Conservation (phyloP, 2,888 invertebrate species). For the Brachyptera risi region DNA sequence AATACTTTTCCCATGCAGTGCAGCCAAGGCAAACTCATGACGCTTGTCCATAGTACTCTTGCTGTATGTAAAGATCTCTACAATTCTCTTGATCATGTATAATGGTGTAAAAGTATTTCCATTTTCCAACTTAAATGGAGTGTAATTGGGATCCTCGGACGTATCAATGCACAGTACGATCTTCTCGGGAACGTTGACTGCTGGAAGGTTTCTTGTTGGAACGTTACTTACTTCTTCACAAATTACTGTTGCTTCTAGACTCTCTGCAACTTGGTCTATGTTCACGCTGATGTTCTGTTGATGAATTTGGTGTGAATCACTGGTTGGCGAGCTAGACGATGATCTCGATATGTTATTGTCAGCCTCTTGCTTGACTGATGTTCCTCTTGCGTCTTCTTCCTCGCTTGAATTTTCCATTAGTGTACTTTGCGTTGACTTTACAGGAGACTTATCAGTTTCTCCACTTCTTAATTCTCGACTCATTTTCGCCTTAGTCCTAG, state of each 20-base stretch:
- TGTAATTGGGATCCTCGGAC: constrained; percentile 53
- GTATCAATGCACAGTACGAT: constrained; percentile 62
- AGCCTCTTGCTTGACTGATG: no score
- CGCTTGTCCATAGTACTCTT: constrained; percentile 56
- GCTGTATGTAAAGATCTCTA: constrained; percentile 59
- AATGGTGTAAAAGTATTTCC: constrained; percentile 49
- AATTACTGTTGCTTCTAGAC: neutral
- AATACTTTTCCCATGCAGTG: constrained; percentile 52
- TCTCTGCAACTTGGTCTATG: no score
- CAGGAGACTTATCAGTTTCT: no score
- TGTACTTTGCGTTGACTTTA: no score
- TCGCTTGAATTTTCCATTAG: no score
- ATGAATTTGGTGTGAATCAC: no score
- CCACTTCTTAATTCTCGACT: no score
- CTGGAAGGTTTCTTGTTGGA: constrained; percentile 31
- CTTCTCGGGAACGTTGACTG: constrained; percentile 54
- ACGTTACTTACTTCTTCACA: constrained; percentile 25
- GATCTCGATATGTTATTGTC: no score
- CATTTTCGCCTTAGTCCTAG: no score
- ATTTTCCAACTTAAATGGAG: constrained; percentile 52
- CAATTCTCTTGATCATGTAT: constrained; percentile 58
- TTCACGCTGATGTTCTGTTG: no score
- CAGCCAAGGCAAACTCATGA: constrained; percentile 61
- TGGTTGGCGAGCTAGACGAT: no score
- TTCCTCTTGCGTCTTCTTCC: no score